These are phyloP conservation scores for Sphyrna mokarran DNA, from an alignment of 2,113 vertebrate species.

Conservation along the genomic window DNA sequence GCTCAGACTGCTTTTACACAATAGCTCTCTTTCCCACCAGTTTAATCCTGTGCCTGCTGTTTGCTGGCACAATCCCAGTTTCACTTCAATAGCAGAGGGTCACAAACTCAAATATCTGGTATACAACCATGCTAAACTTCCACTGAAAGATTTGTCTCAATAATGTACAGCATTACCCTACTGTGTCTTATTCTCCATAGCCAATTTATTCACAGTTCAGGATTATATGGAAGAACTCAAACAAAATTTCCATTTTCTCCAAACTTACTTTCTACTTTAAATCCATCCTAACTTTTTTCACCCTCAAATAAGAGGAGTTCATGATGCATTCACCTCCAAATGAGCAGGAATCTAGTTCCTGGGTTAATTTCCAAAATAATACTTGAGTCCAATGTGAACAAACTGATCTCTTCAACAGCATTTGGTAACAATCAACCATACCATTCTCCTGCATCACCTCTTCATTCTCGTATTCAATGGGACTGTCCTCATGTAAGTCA, in stretches of 20 bases:
- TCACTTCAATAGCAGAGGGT: too few relatives aligned
- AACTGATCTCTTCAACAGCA: background rate
- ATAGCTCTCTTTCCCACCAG: too few relatives aligned
- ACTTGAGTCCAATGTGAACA: background rate
- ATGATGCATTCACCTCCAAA: background rate
- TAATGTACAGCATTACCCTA: too few relatives aligned
- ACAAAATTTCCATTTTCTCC: background rate
- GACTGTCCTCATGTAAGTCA: background rate
- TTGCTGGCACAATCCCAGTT: too few relatives aligned
- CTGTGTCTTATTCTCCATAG: too few relatives aligned
- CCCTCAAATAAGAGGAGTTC: background rate
- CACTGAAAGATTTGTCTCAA: too few relatives aligned
- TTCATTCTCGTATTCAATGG: background rate
- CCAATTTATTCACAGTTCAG: background rate
- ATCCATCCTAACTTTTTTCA: background rate
- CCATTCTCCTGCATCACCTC: background rate
- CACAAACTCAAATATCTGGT: too few relatives aligned
- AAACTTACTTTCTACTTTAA: background rate
- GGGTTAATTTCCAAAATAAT: background rate
- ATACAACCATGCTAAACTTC: too few relatives aligned
- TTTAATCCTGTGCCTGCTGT: too few relatives aligned
- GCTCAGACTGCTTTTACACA: too few relatives aligned
- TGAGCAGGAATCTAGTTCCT: background rate
- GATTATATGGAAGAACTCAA: background rate
- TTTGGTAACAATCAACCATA: background rate